Evolutionary conservation across 2,797 vertebrate species (phyloP).

Genomic region (Lepus oiostolus): DNA sequence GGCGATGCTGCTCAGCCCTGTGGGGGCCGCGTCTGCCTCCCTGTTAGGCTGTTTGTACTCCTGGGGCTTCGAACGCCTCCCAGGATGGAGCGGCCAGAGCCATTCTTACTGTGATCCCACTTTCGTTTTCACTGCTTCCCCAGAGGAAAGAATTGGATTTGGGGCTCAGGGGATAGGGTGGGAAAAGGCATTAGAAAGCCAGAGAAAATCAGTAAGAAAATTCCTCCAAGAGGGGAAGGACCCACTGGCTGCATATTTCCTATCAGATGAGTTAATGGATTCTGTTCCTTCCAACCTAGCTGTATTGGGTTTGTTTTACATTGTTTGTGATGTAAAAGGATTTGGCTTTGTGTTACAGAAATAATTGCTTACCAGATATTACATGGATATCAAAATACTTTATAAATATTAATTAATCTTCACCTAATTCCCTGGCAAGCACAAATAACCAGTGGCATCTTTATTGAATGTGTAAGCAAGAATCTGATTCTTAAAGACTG

Average conservation of each 20-base stretch:
- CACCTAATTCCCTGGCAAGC: slow-evolving; percentile 83
- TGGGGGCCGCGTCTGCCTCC: background rate
- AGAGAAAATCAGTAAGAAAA: slow-evolving; percentile 71
- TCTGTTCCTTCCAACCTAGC: slow-evolving; percentile 63
- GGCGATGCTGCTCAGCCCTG: background rate
- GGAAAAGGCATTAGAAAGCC: slow-evolving; percentile 48
- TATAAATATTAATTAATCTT: slow-evolving; percentile 87
- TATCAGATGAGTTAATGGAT: slow-evolving; percentile 75
- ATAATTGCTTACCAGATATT: slow-evolving; percentile 86
- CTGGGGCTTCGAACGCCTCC: background rate
- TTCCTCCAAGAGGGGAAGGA: background rate
- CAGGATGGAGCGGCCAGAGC: background rate
- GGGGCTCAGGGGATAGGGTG: background rate
- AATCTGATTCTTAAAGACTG: slow-evolving; percentile 70
- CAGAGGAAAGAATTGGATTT: slow-evolving; percentile 70
- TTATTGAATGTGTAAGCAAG: slow-evolving; percentile 78
- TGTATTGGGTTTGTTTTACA: slow-evolving; percentile 79
- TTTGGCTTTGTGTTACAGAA: slow-evolving; percentile 84
- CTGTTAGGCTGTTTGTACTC: background rate
- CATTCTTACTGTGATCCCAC: background rate
- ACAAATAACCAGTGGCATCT: slow-evolving; percentile 82
- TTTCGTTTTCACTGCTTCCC: background rate
- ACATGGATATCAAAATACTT: slow-evolving; percentile 86
- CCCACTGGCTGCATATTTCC: slow-evolving; percentile 22
- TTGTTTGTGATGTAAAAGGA: slow-evolving; percentile 83